phyloP scores from a whole-genome alignment of 2,888 invertebrate genomes.

The Enoplolaimus lenunculus region DNA sequence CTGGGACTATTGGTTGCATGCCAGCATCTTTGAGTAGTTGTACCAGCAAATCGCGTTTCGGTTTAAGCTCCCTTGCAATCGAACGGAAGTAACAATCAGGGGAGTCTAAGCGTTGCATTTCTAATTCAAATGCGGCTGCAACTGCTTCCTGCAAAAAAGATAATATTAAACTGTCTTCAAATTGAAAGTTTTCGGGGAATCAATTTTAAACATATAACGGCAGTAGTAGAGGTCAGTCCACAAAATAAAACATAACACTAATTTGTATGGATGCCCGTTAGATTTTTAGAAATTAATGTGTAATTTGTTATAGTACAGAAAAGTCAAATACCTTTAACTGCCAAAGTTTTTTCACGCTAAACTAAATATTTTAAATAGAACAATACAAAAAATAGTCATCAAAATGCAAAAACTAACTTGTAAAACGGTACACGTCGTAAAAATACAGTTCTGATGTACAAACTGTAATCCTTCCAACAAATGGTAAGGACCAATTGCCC shows the following conservation, averaged over 20 bases:
- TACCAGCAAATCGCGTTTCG: conserved; percentile 65
- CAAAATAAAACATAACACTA: too few species aligned
- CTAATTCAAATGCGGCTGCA: conserved; percentile 71
- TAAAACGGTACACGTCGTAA: conserved; percentile 73
- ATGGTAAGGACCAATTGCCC: conserved; percentile 76
- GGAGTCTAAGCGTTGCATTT: conserved; percentile 55
- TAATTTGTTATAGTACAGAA: too few species aligned
- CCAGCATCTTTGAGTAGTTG: conserved; percentile 61
- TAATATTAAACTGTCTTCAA: conserved; percentile 22
- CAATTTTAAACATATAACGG: neutral
- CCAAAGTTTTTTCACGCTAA: too few species aligned
- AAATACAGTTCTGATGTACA: conserved; percentile 84
- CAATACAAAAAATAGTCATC: too few species aligned
- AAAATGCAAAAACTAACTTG: conserved; percentile 57
- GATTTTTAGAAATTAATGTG: too few species aligned
- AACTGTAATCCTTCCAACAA: conserved; percentile 64
- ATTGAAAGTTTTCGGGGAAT: too few species aligned
- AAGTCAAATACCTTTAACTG: too few species aligned
- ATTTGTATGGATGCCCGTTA: too few species aligned
- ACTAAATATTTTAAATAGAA: too few species aligned
- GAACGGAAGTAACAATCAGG: conserved; percentile 69
- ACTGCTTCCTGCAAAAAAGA: conserved; percentile 61
- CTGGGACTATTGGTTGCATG: conserved; percentile 77
- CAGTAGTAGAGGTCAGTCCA: neutral
- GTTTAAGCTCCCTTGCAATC: conserved; percentile 57